Percentiles rank a stretch among this genome's conserved stretches.
Evolutionary conservation across 2,113 vertebrate species (phyloP).

Genomic region (Hylia prasina): DNA sequence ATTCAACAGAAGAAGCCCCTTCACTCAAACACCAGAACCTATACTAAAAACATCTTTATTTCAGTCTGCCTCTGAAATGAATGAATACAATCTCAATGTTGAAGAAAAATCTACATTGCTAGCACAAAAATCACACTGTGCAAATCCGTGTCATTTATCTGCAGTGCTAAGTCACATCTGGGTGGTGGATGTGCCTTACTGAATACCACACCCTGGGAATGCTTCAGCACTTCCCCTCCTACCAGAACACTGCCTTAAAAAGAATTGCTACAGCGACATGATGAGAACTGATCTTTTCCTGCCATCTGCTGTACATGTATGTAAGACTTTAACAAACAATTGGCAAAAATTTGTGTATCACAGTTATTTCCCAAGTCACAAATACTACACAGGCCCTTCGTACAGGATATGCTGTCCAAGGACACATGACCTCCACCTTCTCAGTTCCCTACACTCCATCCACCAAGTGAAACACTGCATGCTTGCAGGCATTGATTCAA

Average conservation of each 20-base stretch:
- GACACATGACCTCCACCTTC: not conserved
- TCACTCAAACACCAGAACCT: not conserved
- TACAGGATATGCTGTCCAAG: not conserved
- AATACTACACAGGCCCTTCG: not conserved
- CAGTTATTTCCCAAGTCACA: not conserved
- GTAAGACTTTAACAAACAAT: not conserved
- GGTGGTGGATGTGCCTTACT: not conserved
- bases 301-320: not conserved
- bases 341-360: not conserved
- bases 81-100: not conserved
- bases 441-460: not conserved
- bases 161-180: constrained; percentile 5
- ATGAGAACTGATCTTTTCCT: not conserved
- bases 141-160: not conserved
- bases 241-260: not conserved
- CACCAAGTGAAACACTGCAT: not conserved
- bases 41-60: not conserved
- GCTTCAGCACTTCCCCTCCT: not conserved
- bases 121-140: not conserved
- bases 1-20: not conserved
- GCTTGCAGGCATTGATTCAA: not conserved
- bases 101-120: not conserved
- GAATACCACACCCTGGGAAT: not conserved
- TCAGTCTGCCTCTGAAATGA: not conserved
- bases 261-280: not conserved